Conservation (phyloP, 2,113 vertebrate genomes). For the Formicarius rufipectus region DNA sequence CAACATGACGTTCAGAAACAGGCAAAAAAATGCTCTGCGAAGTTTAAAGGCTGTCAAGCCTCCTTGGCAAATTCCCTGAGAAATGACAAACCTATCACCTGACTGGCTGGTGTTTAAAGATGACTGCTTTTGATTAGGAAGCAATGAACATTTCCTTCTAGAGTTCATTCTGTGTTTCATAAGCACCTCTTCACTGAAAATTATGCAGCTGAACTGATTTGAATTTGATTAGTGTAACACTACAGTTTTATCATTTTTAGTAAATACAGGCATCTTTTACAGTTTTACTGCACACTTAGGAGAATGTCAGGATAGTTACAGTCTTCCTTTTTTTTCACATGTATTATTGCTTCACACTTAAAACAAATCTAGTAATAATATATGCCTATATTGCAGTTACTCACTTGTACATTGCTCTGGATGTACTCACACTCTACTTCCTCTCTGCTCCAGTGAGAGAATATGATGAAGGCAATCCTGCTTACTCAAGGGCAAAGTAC, state of each 20-base stretch:
- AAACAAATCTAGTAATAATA: background rate
- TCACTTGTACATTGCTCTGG: background rate
- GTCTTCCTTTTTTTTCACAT: conserved; percentile 32
- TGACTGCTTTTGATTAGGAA: conserved; percentile 53
- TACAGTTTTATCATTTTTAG: conserved; percentile 52
- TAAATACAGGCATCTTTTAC: conserved; percentile 23
- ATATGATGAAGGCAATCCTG: background rate
- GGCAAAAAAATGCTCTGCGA: conserved; percentile 18
- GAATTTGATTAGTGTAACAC: conserved; percentile 50
- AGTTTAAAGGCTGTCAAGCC: conserved; percentile 50
- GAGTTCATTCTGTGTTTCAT: conserved; percentile 52
- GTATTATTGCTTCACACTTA: conserved; percentile 9
- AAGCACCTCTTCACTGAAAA: conserved; percentile 55
- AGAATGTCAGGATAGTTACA: conserved; percentile 15
- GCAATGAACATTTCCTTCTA: conserved; percentile 44
- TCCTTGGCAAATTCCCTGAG: conserved; percentile 47
- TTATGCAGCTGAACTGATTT: conserved; percentile 22
- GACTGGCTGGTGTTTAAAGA: conserved; percentile 61
- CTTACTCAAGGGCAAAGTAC: background rate
- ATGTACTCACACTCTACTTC: background rate
- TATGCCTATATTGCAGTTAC: background rate
- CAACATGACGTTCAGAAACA: background rate
- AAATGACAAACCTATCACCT: conserved; percentile 60
- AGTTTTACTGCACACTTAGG: background rate
- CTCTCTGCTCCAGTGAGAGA: background rate